Evolutionary conservation across 2,888 invertebrate species (phyloP), one percentile per base, ranked within the genome.

Genomic region (Plemyria rubiginata): DNA sequence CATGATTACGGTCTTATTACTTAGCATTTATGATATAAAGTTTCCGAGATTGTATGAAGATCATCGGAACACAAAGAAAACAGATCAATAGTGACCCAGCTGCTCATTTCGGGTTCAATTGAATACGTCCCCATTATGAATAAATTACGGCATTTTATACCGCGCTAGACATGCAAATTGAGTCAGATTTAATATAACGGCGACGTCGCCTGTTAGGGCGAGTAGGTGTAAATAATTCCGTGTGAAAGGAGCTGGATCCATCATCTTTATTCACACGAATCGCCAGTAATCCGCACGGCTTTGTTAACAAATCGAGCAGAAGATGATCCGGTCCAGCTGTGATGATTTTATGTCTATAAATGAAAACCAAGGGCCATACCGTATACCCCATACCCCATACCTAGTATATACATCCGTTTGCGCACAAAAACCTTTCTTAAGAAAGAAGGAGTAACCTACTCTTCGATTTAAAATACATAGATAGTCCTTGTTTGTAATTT

Each of bases 221-320:
- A 50, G 67, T 69, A 52, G 57, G 60, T 61, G 58, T 56, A 13
- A 56, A 43, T 60, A 60, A 50, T 64, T 53, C 56, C 54, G 40
- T 22, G 16, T 54, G 53, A 54, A 50, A 48, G 40, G 57, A 52
- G 54, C 55, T 48, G 36, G 60, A 56, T 55, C 52, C 60, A 53
- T 48, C 54, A 46, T 62, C 16, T 45, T 4, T 4, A 16, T 45
- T 16, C 11, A 45, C 11, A 15, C 66, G 54, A 60, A 63, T 65
- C 38, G 52, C 54, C 54, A 41, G 36, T 45, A 54, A 60, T 62
- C 60, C 43, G 60, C n/a, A 51, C 55, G 60, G 55, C 65, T 58
- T 64, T 58, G 48, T 59, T 62, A 61, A 56, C 60, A 67, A 68
- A 68, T 62, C 62, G 62, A 50, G 58, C 65, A 43, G 56, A 52